Evolutionary conservation across 2,113 vertebrate species (phyloP).

Genomic region (Aphelocoma coerulescens): DNA sequence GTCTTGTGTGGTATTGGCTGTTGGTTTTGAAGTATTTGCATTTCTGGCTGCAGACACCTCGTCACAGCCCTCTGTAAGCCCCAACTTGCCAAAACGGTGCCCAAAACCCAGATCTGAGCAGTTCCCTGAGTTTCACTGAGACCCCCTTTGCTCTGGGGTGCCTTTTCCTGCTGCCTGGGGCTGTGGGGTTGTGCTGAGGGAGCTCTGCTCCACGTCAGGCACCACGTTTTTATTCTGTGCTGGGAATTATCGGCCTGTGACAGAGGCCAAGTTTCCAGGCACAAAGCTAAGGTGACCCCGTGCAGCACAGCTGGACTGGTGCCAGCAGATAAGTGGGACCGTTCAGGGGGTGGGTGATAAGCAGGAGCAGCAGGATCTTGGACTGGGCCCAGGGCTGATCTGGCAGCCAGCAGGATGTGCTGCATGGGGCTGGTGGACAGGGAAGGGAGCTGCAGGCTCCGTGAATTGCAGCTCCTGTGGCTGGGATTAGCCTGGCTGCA

Average conservation of each 20-base stretch:
- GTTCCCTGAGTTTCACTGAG: background rate
- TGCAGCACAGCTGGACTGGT: background rate
- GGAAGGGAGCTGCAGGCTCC: background rate
- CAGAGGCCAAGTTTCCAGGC: background rate
- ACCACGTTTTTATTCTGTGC: background rate
- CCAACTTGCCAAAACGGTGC: rapidly evolving
- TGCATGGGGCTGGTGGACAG: rapidly evolving
- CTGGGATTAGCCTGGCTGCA: background rate
- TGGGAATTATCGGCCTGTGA: background rate
- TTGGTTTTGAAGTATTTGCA: background rate
- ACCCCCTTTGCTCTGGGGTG: background rate
- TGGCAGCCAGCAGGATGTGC: background rate
- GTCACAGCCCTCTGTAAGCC: background rate
- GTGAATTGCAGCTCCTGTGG: background rate
- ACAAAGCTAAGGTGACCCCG: background rate
- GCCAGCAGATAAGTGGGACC: slow-evolving; percentile 7
- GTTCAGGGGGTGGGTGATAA: background rate
- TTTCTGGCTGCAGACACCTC: background rate
- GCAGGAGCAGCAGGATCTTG: background rate
- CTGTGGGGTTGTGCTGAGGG: rapidly evolving
- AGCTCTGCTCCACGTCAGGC: background rate
- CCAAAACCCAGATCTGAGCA: background rate
- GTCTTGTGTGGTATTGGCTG: background rate
- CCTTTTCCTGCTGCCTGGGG: background rate
- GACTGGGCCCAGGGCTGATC: background rate